Evolutionary conservation across 2,888 invertebrate species (phyloP).

Genomic region (Formica aserva): DNA sequence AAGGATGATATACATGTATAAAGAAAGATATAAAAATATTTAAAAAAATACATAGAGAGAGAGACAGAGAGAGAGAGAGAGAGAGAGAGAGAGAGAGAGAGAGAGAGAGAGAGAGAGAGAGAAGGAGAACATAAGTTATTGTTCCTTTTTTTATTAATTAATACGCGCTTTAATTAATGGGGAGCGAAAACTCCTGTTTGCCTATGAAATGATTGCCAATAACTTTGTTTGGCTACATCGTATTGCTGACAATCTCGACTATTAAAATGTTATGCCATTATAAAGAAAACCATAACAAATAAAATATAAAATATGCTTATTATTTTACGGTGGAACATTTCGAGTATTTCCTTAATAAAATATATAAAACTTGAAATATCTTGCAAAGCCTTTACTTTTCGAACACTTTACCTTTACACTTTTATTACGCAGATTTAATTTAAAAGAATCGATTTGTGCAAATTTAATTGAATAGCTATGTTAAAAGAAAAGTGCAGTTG

Average conservation of each 20-base stretch:
- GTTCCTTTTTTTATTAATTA: neutral
- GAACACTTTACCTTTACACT: neutral
- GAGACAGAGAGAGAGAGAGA: too few species aligned
- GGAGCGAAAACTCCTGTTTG: neutral
- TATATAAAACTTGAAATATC: neutral
- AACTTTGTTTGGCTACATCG: neutral
- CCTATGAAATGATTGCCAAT: neutral
- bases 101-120: too few species aligned
- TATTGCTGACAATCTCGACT: neutral
- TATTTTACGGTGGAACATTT: neutral
- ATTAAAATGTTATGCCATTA: too few species aligned
- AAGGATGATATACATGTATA: neutral
- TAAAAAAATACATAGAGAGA: neutral
- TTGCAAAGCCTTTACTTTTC: too few species aligned
- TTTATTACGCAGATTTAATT: neutral
- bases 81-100: too few species aligned
- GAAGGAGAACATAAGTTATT: too few species aligned
- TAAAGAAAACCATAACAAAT: too few species aligned
- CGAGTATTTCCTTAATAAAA: neutral
- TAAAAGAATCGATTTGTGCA: neutral
- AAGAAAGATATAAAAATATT: neutral
- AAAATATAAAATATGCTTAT: too few species aligned
- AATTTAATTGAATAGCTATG: neutral
- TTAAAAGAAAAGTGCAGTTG: neutral
- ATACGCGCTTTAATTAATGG: neutral